These are phyloP conservation scores for Geococcyx californianus DNA, from an alignment of 2,113 vertebrate species.

Conservation along the genomic window DNA sequence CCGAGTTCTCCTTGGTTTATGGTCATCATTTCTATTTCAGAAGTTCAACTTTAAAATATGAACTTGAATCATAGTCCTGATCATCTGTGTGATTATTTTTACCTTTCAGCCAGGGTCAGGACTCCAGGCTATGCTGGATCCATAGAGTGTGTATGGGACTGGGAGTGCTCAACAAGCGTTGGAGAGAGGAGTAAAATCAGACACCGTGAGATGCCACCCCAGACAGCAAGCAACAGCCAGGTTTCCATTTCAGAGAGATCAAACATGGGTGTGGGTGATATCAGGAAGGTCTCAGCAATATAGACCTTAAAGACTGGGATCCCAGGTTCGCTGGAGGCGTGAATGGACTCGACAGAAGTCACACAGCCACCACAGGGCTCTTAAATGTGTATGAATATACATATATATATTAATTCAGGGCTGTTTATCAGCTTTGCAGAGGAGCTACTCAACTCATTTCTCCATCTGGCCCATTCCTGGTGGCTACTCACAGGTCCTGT, in stretches of 20 bases:
- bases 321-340: not conserved
- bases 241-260: not conserved
- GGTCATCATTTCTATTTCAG: not conserved
- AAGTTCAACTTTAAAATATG: not conserved
- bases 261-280: not conserved
- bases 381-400: not conserved
- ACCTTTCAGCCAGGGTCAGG: not conserved
- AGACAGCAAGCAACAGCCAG: not conserved
- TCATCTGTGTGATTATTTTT: not conserved
- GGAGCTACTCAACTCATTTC: not conserved
- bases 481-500: not conserved
- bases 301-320: not conserved
- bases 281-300: not conserved
- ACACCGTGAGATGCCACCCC: not conserved
- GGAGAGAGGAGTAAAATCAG: not conserved
- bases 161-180: fast-evolving
- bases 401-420: not conserved
- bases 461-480: not conserved
- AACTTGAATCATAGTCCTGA: not conserved
- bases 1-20: not conserved
- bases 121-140: not conserved
- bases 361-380: not conserved
- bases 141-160: fast-evolving
- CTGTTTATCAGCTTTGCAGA: not conserved
- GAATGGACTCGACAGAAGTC: not conserved